phyloP scores from a whole-genome alignment of 2,113 vertebrate species.

The Empidonax traillii region DNA sequence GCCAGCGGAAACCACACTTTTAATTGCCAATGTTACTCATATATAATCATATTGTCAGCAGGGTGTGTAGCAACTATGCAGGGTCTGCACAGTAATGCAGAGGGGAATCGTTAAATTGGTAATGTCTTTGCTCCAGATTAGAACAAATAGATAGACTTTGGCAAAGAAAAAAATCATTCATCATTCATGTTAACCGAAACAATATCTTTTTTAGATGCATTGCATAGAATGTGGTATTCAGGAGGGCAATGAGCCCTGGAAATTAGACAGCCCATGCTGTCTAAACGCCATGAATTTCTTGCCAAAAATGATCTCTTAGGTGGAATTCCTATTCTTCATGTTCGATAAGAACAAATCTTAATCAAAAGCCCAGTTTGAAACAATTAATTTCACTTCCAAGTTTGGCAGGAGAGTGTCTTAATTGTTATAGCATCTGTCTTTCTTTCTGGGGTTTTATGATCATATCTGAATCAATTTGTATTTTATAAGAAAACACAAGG shows the following conservation, averaged over 20 bases:
- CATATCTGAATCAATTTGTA: background rate
- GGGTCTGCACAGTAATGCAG: background rate
- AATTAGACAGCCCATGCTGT: background rate
- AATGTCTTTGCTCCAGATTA: background rate
- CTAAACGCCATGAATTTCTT: background rate
- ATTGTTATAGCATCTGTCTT: background rate
- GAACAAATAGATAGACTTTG: background rate
- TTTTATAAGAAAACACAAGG: background rate
- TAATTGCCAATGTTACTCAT: conserved; percentile 36
- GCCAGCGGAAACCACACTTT: background rate
- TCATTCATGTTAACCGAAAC: background rate
- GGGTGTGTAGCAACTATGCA: background rate
- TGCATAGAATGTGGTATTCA: background rate
- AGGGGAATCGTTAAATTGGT: background rate
- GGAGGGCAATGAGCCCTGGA: background rate
- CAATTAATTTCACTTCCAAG: background rate
- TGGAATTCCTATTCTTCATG: background rate
- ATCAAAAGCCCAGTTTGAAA: background rate
- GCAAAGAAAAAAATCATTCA: background rate
- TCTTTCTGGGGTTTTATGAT: background rate
- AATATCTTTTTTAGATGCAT: background rate
- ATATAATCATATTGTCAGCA: conserved; percentile 9
- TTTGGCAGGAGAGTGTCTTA: background rate
- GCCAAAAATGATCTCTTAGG: background rate
- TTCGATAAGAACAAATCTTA: background rate